Percentiles rank a stretch among this genome's conserved stretches.
Evolutionary conservation across 2,797 vertebrate genomes (phyloP).

Genomic region (Selene dorsalis): DNA sequence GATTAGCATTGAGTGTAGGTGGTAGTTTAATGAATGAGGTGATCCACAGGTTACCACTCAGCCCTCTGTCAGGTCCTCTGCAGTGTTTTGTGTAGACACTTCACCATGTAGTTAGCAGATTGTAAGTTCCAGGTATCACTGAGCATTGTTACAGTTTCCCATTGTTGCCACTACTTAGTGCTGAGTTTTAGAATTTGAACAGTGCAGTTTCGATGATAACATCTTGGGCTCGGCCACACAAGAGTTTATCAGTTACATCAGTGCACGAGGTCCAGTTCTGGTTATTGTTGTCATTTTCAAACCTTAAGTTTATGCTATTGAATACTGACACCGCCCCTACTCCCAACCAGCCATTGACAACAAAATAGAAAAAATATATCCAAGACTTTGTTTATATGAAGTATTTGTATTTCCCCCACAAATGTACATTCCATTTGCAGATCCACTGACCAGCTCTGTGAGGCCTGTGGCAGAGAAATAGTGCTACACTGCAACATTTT

Average conservation of each 20-base stretch:
- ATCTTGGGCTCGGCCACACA: neutral
- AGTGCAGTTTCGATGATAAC: slow-evolving; percentile 22
- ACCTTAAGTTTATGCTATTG: slow-evolving; percentile 1
- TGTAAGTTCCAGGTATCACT: slow-evolving; percentile 34
- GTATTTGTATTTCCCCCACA: neutral
- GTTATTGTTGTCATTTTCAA: neutral
- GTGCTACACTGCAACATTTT: neutral
- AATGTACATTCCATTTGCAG: slow-evolving; percentile 28
- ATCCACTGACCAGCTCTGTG: slow-evolving; percentile 13
- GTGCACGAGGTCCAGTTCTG: neutral
- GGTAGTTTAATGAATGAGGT: slow-evolving; percentile 31
- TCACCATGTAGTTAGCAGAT: slow-evolving; percentile 19
- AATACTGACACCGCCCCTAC: neutral
- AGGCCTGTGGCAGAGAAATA: slow-evolving; percentile 13
- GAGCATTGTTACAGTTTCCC: slow-evolving; percentile 49
- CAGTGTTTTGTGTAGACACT: slow-evolving; percentile 23
- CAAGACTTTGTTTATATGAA: slow-evolving; percentile 1
- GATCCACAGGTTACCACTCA: slow-evolving; percentile 18
- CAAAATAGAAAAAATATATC: slow-evolving; percentile 17
- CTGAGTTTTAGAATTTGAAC: slow-evolving; percentile 10
- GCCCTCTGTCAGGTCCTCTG: slow-evolving; percentile 21
- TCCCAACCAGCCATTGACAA: neutral
- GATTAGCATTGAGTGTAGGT: slow-evolving; percentile 35
- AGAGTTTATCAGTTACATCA: slow-evolving; percentile 27
- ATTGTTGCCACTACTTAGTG: slow-evolving; percentile 16